Evolutionary conservation across 1,140 invertebrate genomes (phyloP), one percentile per base, ranked within the genome.

Genomic region (Delia radicum): DNA sequence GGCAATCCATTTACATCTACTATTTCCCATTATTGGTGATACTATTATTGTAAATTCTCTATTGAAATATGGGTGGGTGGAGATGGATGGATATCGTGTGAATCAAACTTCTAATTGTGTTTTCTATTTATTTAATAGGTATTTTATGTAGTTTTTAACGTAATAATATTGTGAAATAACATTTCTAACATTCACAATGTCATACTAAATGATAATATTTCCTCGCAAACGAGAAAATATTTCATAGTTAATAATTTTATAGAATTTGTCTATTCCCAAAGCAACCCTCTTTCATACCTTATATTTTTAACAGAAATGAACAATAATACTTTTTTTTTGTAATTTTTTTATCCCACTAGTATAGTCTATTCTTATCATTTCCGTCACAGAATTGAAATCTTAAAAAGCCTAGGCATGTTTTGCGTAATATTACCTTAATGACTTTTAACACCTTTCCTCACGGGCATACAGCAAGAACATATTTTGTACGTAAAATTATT

Each of bases 401-500:
- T 33, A 69, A 69, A 67, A 37, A 69, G 29, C 29, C 37, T 69
- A 69, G 65, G 29, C 29, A 69, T 69, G 65, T 33, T 37, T 18
- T 21, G n/a, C 29, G 29, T 65, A 12, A 65, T 69, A 69, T 69
- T 69, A 69, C n/a, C 65, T 69, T 69, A 69, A 69, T 69, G 29
- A 69, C 65, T 69, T 69, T 69, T n/a, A 69, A 13, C 65, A 69
- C 29, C n/a, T 37, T 33, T 37, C 29, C 29, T 21, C 24, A 12
- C 29, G 29, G 65, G 29, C 65, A 33, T 24, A 21, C n/a, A 55
- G 3, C 7, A 21, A 55, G n/a, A 15, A 48, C 3, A 48, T 55
- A 55, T 55, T 21, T 55, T 4, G n/a, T 48, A n/a, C 2, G 13
- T 55, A 21, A 21, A 55, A 10, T 55, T 55, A 6, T 0, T 37